These are phyloP conservation scores for Drosophila lacicola DNA, from an alignment of 2,888 invertebrate genomes.

Conservation along the genomic window DNA sequence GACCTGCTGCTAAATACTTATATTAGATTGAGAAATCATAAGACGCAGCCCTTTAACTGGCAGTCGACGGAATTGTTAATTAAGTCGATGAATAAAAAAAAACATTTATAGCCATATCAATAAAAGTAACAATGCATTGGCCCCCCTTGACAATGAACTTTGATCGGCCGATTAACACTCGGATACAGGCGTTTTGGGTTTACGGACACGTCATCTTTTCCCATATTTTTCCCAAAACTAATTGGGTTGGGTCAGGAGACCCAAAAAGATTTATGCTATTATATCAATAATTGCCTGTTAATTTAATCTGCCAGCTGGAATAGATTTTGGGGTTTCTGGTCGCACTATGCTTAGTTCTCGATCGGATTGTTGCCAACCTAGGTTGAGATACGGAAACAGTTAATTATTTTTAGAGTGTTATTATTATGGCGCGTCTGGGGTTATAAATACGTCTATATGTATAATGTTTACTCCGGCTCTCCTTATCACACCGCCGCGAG, in stretches of 20 bases:
- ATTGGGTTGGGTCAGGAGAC: conserved; percentile 13
- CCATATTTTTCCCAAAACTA: not conserved
- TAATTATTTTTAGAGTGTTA: conserved; percentile 34
- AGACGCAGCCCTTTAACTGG: not conserved
- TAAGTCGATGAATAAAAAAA: conserved; percentile 10
- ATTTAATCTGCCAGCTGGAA: not conserved
- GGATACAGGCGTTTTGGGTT: not conserved
- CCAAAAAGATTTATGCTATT: not conserved
- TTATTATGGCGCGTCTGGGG: conserved; percentile 50
- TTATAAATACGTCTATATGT: conserved; percentile 64
- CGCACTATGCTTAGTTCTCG: not conserved
- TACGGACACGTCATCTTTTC: conserved; percentile 34
- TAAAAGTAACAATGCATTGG: conserved; percentile 32
- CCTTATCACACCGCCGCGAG: conserved; percentile 40
- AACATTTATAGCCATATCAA: conserved; percentile 2
- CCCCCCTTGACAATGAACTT: conserved; percentile 59
- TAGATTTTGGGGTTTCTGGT: not conserved
- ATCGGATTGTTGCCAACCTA: conserved; percentile 43
- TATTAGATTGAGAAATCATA: conserved; percentile 22
- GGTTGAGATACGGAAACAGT: conserved; percentile 28
- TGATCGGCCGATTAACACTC: conserved; percentile 38
- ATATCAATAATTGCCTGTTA: not conserved
- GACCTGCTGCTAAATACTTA: not conserved
- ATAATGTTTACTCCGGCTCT: conserved; percentile 44
- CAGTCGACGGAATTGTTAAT: not conserved